Evolutionary conservation across 2,113 vertebrate genomes (phyloP), one percentile per base, ranked within the genome.

Genomic region (Cepphus grylle): DNA sequence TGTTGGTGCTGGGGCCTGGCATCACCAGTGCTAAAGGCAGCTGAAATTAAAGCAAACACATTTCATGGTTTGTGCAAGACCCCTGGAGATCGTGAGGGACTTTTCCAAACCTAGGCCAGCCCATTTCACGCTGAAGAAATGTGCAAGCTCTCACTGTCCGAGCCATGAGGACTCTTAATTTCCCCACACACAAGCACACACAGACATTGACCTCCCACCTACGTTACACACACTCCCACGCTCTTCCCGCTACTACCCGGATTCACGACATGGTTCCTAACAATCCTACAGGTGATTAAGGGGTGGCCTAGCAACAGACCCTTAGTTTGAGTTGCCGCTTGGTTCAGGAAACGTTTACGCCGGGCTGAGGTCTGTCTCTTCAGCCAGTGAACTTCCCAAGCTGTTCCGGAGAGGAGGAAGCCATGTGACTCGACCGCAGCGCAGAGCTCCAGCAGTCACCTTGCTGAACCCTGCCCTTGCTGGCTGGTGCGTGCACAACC

Each of bases 401-500:
- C 15, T 65, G 53, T 42, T 36, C 52, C 38, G 16, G 80, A 88
- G 70, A 93, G 25, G 8, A 70, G 23, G 56, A 69, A 56, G 40
- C 40, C 65, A 50, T 5, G 9, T 5, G 17, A 30, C 67, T 69
- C 4, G 5, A 22, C 38, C 2, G 3, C 45, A 65, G 65, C 5
- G 3, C 45, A n/a, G 9, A 69, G 58, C 56, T 65, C 43, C 65
- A 71, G 52, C 58, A 78, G 63, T 50, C 62, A 96, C 89, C 88
- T 73, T 82, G 56, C 89, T 93, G 91, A 81, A 74, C 56, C 43
- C 36, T 65, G 49, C 86, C 81, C 45, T 71, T 83, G 62, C 61
- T 86, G 82, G 79, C 72, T 45, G 42, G n/a, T 70, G 77, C 71
- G 52, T 12, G 18, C 82, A 78, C 92, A 93, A 62, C 93, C 86